These are phyloP conservation scores for Gymnoscopelus braueri DNA, from an alignment of 2,797 vertebrate species.

Conservation along the genomic window DNA sequence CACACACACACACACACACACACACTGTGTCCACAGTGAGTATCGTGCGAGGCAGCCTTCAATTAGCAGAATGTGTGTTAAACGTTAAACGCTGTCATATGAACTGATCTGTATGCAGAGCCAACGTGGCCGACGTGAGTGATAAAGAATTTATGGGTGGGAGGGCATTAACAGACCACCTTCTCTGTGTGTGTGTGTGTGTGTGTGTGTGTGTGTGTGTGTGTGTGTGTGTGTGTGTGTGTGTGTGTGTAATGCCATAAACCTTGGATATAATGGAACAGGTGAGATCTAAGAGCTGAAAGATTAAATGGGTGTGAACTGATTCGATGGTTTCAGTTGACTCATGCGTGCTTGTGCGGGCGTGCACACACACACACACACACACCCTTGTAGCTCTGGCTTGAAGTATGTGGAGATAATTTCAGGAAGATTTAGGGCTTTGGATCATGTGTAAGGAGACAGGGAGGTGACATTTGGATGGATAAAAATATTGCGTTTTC, in stretches of 20 bases:
- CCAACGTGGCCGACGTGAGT: slow-evolving; percentile 6
- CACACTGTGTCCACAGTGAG: slow-evolving; percentile 25
- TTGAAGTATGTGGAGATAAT: slow-evolving; percentile 2
- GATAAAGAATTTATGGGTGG: slow-evolving; percentile 55
- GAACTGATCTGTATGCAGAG: slow-evolving; percentile 31
- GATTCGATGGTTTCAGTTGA: slow-evolving; percentile 68
- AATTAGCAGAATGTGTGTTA: slow-evolving; percentile 62
- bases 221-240: background rate
- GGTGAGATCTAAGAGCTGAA: slow-evolving; percentile 67
- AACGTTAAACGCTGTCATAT: slow-evolving; percentile 43
- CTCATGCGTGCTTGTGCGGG: slow-evolving; percentile 3
- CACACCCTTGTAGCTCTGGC: slow-evolving; percentile 23
- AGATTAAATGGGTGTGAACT: slow-evolving; percentile 76
- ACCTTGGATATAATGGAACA: slow-evolving; percentile 75
- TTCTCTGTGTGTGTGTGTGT: slow-evolving; percentile 8
- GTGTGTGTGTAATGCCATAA: slow-evolving; percentile 48
- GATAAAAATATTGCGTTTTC: slow-evolving; percentile 36
- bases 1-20: slow-evolving; percentile 17
- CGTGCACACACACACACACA: slow-evolving; percentile 2
- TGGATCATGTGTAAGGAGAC: no score
- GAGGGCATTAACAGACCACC: slow-evolving; percentile 60
- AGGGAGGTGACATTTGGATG: slow-evolving; percentile 49
- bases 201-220: slow-evolving; percentile 13
- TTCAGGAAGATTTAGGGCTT: slow-evolving; percentile 18
- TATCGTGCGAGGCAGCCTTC: slow-evolving; percentile 65